phyloP scores from a whole-genome alignment of 2,888 invertebrate species.

The Cepaea hortensis region DNA sequence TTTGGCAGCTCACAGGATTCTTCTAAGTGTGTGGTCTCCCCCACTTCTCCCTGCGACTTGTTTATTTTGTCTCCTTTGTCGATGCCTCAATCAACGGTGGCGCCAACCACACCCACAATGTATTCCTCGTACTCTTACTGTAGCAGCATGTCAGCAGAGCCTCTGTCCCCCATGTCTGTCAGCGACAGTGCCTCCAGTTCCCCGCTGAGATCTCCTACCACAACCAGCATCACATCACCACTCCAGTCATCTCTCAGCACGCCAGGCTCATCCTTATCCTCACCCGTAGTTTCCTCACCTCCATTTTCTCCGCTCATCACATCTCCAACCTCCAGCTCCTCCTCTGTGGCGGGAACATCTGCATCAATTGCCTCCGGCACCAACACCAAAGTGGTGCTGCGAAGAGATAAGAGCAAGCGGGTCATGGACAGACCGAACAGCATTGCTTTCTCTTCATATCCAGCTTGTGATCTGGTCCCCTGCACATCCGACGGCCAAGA shows the following conservation, averaged over 20 bases:
- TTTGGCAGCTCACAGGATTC: not conserved
- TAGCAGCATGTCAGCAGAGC: constrained; percentile 54
- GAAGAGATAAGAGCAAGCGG: constrained; percentile 69
- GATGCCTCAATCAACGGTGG: constrained; percentile 40
- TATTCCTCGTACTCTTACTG: constrained; percentile 39
- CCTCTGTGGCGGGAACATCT: constrained; percentile 43
- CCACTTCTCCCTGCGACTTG: constrained; percentile 20
- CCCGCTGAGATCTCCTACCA: constrained; percentile 43
- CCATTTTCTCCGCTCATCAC: constrained; percentile 32
- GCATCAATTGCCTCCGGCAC: constrained; percentile 53
- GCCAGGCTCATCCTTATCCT: constrained; percentile 32
- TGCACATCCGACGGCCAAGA: constrained; percentile 61
- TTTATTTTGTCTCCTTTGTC: constrained; percentile 37
- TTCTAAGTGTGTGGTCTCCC: constrained; percentile 13
- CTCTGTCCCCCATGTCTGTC: constrained; percentile 55
- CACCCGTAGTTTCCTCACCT: constrained; percentile 36
- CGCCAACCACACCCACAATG: constrained; percentile 33
- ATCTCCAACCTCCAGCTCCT: constrained; percentile 47
- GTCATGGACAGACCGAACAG: constrained; percentile 72
- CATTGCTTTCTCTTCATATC: constrained; percentile 74
- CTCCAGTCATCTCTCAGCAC: constrained; percentile 31
- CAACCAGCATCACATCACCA: constrained; percentile 17
- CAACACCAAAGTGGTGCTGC: constrained; percentile 61
- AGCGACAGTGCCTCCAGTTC: constrained; percentile 51
- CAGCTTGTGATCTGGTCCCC: constrained; percentile 66